Base-by-base conservation (phyloP, 2,888 invertebrate genomes). In the Pachydiplax longipennis region DNA sequence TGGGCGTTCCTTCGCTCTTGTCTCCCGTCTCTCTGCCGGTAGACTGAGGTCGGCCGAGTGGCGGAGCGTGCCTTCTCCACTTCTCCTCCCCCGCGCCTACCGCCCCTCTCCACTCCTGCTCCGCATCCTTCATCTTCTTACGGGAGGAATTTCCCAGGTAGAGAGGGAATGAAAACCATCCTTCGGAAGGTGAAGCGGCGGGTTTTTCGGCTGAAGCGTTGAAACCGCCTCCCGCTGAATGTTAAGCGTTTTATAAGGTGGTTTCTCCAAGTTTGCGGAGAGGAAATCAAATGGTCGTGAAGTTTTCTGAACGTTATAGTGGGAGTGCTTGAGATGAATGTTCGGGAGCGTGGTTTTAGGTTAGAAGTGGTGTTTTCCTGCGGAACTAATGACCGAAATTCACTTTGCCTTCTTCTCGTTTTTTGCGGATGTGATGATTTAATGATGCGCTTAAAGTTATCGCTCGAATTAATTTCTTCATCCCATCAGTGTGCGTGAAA, bases 41-140 rank as follows among this genome's bases (percentile, higher is more conserved):
- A 87, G 61, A 87, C 87, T 87, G 87, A 87, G 87, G 87, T 53
- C 40, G 83, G 58, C 25, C 53, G 82, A 48, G 82, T 58, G 61
- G 40, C 61, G 61, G 87, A 87, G 87, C 61, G 61, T 87, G 87
- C 87, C 65, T 87, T 22, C 87, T 87, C 61, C 65, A 12, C 82
- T 18, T 35, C 25, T 22, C 65, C 65, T 37, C 13, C 8, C n/a
- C 61, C 15, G 35, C n/a, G 35, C 31, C 53, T 44, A 58, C 53
- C 35, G 10, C 58, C 40, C 53, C n/a, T 31, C 53, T n/a, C 44
- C 40, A 18, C 65, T 65, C 65, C 61, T 61, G 61, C 61, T 61
- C 65, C 65, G 65, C 65, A 65, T 65, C 65, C 65, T 65, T 65
- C 65, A 65, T 65, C 73, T 73, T 31, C 73, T 25, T 31, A 73